A percentile compares a stretch with the other conserved stretches of the same genome.
phyloP scores from a whole-genome alignment of 2,113 vertebrate genomes.

The Albula goreensis region DNA sequence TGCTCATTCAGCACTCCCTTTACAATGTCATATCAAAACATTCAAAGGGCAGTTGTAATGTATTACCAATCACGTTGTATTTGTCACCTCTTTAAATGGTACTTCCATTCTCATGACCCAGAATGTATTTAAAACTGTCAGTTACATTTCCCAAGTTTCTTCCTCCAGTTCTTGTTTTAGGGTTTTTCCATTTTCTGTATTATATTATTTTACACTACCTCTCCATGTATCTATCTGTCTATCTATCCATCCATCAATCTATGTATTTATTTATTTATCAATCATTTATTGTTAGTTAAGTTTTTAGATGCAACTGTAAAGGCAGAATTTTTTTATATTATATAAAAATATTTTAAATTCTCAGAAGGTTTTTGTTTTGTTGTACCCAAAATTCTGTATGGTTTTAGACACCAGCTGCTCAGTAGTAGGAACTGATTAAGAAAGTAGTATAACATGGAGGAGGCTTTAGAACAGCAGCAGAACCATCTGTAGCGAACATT shows the following conservation, averaged over 20 bases:
- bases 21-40: background rate
- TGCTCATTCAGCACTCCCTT: background rate
- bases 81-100: background rate
- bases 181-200: too few relatives aligned
- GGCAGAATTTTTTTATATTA: too few relatives aligned
- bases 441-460: background rate
- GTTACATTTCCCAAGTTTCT: too few relatives aligned
- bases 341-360: background rate
- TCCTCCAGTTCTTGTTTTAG: too few relatives aligned
- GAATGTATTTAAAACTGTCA: too few relatives aligned
- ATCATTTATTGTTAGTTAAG: too few relatives aligned
- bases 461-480: background rate
- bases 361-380: background rate
- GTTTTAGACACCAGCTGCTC: background rate
- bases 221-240: too few relatives aligned
- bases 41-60: background rate
- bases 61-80: background rate
- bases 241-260: too few relatives aligned
- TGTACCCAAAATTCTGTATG: background rate
- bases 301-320: background rate
- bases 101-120: background rate
- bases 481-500: background rate
- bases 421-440: background rate
- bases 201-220: too few relatives aligned
- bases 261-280: too few relatives aligned